These are phyloP conservation scores for Tachina grossa DNA, from an alignment of 2,888 invertebrate species.

Conservation along the genomic window DNA sequence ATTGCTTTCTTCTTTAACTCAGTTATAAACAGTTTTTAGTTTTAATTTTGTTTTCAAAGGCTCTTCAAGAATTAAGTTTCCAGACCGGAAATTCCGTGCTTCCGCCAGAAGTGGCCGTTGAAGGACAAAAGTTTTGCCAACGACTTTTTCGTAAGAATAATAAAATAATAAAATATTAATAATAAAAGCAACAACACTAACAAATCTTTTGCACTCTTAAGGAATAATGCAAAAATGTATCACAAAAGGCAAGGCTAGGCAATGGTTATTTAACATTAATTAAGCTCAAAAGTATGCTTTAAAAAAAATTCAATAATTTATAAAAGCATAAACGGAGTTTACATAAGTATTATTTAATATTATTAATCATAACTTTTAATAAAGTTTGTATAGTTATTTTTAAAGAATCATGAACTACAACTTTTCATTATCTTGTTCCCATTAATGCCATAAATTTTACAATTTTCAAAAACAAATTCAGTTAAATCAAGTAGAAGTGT, in stretches of 20 bases:
- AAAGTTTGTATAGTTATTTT: background rate
- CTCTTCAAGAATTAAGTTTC: slow-evolving; percentile 18
- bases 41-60: slow-evolving; percentile 29
- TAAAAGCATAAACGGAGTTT: background rate
- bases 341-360: too few species aligned
- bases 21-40: slow-evolving; percentile 23
- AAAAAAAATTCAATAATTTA: background rate
- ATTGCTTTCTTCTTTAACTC: background rate
- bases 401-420: background rate
- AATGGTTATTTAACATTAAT: slow-evolving; percentile 12
- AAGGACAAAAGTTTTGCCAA: slow-evolving; percentile 19
- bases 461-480: background rate
- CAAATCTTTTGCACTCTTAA: background rate
- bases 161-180: too few species aligned
- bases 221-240: background rate
- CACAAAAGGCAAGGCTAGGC: background rate
- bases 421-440: background rate
- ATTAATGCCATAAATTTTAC: background rate
- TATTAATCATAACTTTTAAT: background rate
- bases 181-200: background rate
- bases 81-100: slow-evolving; percentile 39
- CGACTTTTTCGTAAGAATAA: slow-evolving; percentile 12
- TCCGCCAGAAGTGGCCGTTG: slow-evolving; percentile 15
- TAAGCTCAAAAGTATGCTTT: slow-evolving; percentile 18
- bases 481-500: background rate